A percentile compares a stretch with the other conserved stretches of the same genome.
phyloP scores from a whole-genome alignment of 2,888 invertebrate genomes.

The Limenitis camilla region DNA sequence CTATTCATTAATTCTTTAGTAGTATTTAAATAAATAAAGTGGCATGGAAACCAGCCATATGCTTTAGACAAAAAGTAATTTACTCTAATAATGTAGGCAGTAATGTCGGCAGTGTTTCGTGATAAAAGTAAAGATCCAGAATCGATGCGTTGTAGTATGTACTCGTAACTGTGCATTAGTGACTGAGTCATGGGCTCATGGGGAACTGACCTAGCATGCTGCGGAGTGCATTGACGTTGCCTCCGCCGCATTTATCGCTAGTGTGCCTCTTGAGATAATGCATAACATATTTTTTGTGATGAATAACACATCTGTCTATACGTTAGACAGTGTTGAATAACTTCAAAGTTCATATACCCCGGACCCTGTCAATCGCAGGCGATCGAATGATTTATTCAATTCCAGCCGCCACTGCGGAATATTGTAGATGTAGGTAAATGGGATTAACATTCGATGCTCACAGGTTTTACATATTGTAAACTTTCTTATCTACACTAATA shows the following conservation, averaged over 20 bases:
- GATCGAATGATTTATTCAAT: conserved; percentile 16
- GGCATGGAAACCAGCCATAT: too few relatives aligned
- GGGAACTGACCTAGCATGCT: conserved; percentile 75
- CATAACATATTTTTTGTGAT: conserved; percentile 56
- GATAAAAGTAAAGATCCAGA: conserved; percentile 51
- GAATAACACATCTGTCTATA: conserved; percentile 67
- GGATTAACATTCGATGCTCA: too few relatives aligned
- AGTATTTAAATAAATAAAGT: too few relatives aligned
- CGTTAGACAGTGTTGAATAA: conserved; percentile 43
- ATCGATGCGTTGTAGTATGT: conserved; percentile 52
- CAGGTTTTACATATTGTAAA: too few relatives aligned
- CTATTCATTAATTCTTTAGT: too few relatives aligned
- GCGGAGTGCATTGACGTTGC: conserved; percentile 69
- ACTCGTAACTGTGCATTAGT: conserved; percentile 60
- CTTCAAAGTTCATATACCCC: conserved; percentile 49
- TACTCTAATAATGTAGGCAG: too few relatives aligned
- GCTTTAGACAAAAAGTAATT: too few relatives aligned
- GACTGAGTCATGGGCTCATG: conserved; percentile 70
- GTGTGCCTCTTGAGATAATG: conserved; percentile 70
- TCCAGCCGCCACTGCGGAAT: conserved; percentile 7
- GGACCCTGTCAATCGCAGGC: conserved; percentile 29
- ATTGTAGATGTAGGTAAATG: neutral
- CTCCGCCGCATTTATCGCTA: conserved; percentile 63
- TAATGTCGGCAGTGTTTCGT: conserved; percentile 9
- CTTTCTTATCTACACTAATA: too few relatives aligned